Evolutionary conservation across 2,888 invertebrate genomes (phyloP).

Genomic region (Abscondita cerata): DNA sequence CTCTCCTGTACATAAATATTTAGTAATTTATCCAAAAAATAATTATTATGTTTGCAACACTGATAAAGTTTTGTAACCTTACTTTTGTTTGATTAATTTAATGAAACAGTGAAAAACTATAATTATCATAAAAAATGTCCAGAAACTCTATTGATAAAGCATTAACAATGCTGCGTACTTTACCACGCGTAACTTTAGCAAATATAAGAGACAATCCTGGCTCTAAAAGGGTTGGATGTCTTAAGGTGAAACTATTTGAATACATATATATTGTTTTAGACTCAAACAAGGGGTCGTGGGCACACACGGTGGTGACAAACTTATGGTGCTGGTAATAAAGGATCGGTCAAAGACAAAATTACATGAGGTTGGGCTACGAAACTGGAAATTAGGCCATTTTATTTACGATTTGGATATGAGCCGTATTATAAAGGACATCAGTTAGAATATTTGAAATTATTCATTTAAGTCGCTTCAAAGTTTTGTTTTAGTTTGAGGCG

Average conservation of each 20-base stretch:
- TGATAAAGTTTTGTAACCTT: no score
- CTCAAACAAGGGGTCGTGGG: conserved; percentile 75
- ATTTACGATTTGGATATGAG: conserved; percentile 81
- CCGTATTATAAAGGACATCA: conserved; percentile 91
- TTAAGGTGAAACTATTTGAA: neutral
- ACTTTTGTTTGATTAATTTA: no score
- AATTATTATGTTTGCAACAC: no score
- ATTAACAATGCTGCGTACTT: conserved; percentile 72
- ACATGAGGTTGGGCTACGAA: conserved; percentile 87
- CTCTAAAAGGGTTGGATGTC: conserved; percentile 62
- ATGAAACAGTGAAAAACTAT: no score
- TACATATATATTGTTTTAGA: conserved; percentile 41
- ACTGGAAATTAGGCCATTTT: conserved; percentile 91
- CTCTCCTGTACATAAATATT: no score
- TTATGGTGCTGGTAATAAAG: conserved; percentile 86
- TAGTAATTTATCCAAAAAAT: no score
- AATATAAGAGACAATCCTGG: conserved; percentile 82
- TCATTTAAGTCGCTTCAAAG: neutral
- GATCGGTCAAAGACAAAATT: conserved; percentile 84
- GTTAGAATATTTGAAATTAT: conserved; percentile 64
- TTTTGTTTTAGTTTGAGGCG: conserved; percentile 68
- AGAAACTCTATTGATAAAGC: conserved; percentile 77
- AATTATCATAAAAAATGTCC: neutral
- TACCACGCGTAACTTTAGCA: conserved; percentile 76
- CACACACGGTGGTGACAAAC: conserved; percentile 88